These are phyloP conservation scores for Patella vulgata DNA, from an alignment of 1,140 invertebrate genomes.

Conservation along the genomic window DNA sequence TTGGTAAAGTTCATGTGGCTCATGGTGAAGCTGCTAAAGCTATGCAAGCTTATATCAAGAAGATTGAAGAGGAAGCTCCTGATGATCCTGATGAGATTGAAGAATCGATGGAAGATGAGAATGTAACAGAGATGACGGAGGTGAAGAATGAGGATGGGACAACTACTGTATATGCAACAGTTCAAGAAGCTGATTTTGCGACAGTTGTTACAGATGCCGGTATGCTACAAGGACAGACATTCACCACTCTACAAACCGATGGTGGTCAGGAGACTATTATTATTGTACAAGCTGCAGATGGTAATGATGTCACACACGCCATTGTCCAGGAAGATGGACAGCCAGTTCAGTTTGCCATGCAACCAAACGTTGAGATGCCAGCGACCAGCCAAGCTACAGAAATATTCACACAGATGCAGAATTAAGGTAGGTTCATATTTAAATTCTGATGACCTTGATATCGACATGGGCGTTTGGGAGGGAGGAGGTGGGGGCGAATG, in stretches of 20 bases:
- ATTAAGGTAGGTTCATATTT: not conserved
- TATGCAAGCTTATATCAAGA: conserved; percentile 47
- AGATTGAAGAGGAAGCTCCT: conserved; percentile 49
- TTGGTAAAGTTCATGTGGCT: conserved; percentile 59
- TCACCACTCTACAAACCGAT: conserved; percentile 56
- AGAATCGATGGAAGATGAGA: conserved; percentile 1
- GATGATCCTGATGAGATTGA: conserved; percentile 33
- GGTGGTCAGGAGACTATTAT: conserved; percentile 62
- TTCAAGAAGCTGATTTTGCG: conserved; percentile 22
- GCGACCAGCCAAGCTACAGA: conserved; percentile 17
- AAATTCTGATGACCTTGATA: not conserved
- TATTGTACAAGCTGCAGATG: conserved; percentile 61
- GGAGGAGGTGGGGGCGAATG: too few species aligned
- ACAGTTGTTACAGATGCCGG: conserved; percentile 48
- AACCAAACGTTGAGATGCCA: conserved; percentile 32
- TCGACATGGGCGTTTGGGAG: too few species aligned
- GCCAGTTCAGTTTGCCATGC: conserved; percentile 57
- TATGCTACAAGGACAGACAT: conserved; percentile 51
- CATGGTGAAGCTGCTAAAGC: conserved; percentile 60
- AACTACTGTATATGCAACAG: conserved; percentile 48
- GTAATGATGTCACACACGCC: conserved; percentile 55
- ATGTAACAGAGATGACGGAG: not conserved
- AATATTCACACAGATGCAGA: conserved; percentile 26
- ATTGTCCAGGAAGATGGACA: conserved; percentile 54
- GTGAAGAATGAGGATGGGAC: conserved; percentile 38